Conservation (phyloP, 2,797 vertebrate species). For the Xiphorhynchus erythropygius region DNA sequence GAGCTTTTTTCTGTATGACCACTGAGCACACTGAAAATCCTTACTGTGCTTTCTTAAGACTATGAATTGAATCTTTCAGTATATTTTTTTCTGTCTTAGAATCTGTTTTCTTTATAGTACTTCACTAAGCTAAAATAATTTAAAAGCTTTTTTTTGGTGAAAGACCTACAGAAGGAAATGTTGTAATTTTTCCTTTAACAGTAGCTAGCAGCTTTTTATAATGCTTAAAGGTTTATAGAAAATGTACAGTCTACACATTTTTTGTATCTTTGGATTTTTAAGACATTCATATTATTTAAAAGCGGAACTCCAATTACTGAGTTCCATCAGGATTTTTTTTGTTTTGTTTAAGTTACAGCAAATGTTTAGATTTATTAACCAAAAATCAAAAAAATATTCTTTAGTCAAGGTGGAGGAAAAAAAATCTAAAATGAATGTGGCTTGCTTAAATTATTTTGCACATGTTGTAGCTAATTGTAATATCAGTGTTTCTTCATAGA, state of each 20-base stretch:
- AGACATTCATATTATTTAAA: not conserved
- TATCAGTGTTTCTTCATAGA: not conserved
- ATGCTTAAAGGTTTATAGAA: not conserved
- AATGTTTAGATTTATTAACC: not conserved
- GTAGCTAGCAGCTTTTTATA: not conserved
- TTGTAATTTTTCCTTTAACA: not conserved
- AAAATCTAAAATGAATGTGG: not conserved
- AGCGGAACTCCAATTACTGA: not conserved
- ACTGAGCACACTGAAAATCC: not conserved
- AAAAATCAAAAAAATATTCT: not conserved
- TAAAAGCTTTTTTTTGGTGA: not conserved
- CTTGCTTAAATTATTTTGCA: not conserved
- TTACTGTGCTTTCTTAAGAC: not conserved
- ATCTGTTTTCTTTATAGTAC: not conserved
- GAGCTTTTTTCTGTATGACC: not conserved
- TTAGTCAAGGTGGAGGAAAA: not conserved
- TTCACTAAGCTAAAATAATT: not conserved
- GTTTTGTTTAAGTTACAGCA: not conserved
- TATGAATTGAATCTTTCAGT: not conserved
- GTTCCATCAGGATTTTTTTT: not conserved
- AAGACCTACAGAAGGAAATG: not conserved
- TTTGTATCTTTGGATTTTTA: not conserved
- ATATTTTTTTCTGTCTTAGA: not conserved
- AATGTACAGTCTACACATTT: not conserved
- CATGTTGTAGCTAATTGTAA: not conserved